These are phyloP conservation scores for Popillia japonica DNA, from an alignment of 1,140 invertebrate species.

Conservation along the genomic window DNA sequence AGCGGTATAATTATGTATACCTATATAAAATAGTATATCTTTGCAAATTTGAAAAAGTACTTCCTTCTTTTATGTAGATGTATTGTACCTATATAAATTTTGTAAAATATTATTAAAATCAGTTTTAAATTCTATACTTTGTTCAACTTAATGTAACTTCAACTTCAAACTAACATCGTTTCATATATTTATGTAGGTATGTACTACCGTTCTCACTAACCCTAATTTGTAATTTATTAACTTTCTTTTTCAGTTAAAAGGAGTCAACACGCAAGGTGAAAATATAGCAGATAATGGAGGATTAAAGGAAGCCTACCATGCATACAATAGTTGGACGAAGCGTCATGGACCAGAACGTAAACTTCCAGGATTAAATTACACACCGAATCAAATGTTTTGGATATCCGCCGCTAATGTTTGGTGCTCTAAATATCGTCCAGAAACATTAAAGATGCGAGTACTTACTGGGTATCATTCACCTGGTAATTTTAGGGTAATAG, in stretches of 20 bases:
- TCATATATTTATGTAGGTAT: too few relatives aligned
- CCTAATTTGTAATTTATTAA: too few relatives aligned
- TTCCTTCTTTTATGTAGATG: too few relatives aligned
- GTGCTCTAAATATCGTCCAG: slow-evolving; percentile 65
- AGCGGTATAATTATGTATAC: too few relatives aligned
- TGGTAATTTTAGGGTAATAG: slow-evolving; percentile 82
- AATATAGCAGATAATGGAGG: slow-evolving; percentile 76
- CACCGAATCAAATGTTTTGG: slow-evolving; percentile 68
- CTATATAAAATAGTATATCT: too few relatives aligned
- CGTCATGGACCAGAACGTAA: slow-evolving; percentile 56
- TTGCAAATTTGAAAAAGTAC: too few relatives aligned
- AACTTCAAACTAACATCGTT: too few relatives aligned
- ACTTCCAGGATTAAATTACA: slow-evolving; percentile 65
- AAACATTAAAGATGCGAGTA: slow-evolving; percentile 59
- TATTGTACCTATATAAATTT: too few relatives aligned
- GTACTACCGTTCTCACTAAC: too few relatives aligned
- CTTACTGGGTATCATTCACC: slow-evolving; percentile 61
- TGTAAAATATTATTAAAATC: too few relatives aligned
- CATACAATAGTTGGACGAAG: slow-evolving; percentile 66
- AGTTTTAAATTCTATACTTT: too few relatives aligned
- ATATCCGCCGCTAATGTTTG: slow-evolving; percentile 67
- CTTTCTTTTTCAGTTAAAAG: slow-evolving; percentile 60
- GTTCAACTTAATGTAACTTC: too few relatives aligned
- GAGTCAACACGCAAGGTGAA: slow-evolving; percentile 66
- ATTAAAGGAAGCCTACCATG: slow-evolving; percentile 67